phyloP scores from a whole-genome alignment of 1,140 invertebrate species.

The Thaumatotibia leucotreta region DNA sequence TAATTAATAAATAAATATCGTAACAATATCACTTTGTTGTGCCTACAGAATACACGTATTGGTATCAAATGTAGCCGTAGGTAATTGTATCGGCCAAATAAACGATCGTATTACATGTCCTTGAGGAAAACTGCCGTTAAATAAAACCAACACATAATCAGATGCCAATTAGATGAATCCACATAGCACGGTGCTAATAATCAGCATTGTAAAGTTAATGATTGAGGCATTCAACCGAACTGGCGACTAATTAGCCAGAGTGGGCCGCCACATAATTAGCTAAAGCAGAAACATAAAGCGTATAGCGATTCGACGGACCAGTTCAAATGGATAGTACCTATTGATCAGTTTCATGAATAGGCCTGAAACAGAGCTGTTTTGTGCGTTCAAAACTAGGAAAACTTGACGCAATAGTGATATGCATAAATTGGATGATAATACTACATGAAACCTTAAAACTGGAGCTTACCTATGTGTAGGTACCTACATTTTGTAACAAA shows the following conservation, averaged over 20 bases:
- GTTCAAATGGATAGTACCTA: background rate
- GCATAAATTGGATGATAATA: too few relatives aligned
- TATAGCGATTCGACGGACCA: background rate
- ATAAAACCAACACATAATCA: too few relatives aligned
- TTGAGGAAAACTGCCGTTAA: too few relatives aligned
- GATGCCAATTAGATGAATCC: background rate
- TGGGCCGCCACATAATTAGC: background rate
- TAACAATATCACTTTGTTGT: too few relatives aligned
- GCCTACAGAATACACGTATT: too few relatives aligned
- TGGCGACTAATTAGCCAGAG: background rate
- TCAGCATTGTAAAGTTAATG: background rate
- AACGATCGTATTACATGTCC: too few relatives aligned
- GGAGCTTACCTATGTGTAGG: too few relatives aligned
- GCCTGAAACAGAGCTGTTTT: background rate
- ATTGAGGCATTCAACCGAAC: background rate
- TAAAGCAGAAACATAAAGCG: background rate
- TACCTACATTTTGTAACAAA: too few relatives aligned
- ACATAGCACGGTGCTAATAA: background rate
- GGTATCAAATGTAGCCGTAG: too few relatives aligned
- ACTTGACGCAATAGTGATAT: background rate
- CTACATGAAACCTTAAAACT: too few relatives aligned
- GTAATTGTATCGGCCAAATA: too few relatives aligned
- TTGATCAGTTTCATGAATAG: background rate
- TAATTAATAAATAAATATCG: too few relatives aligned
- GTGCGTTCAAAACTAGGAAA: background rate